phyloP scores from a whole-genome alignment of 2,888 invertebrate species.

The Mesorhabditis spiculigera region DNA sequence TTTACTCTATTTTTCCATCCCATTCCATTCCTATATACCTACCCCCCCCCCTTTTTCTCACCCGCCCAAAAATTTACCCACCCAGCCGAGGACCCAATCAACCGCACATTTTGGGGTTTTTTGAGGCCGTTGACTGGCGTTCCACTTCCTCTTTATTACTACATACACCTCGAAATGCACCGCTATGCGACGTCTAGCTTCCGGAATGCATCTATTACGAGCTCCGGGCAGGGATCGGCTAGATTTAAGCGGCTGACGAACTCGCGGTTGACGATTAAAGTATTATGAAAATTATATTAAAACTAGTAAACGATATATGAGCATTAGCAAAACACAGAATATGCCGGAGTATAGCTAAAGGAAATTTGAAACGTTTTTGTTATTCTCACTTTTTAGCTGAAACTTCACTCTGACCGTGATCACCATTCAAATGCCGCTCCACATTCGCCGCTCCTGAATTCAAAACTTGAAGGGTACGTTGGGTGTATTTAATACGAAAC shows the following conservation, averaged over 20 bases:
- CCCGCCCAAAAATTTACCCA: too few species aligned
- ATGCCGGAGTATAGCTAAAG: background rate
- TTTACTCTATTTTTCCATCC: conserved; percentile 9
- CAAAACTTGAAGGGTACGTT: conserved; percentile 22
- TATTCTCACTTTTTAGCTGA: conserved; percentile 27
- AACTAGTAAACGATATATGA: background rate
- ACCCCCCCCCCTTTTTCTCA: background rate
- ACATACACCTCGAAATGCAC: conserved; percentile 13
- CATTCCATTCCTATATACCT: background rate
- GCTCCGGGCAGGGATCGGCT: background rate
- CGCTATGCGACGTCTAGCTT: background rate
- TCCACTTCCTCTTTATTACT: conserved; percentile 20
- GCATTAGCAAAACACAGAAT: background rate
- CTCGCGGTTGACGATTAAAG: conserved; percentile 1
- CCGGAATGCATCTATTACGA: background rate
- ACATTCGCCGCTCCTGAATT: conserved; percentile 27
- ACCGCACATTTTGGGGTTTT: too few species aligned
- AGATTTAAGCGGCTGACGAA: background rate
- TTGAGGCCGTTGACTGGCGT: conserved; percentile 24
- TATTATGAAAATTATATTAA: background rate
- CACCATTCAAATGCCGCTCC: conserved; percentile 20
- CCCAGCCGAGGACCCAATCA: too few species aligned
- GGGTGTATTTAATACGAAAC: conserved; percentile 19
- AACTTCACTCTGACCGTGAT: conserved; percentile 44
- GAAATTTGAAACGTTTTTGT: too few species aligned